Base-by-base conservation (phyloP, 2,888 invertebrate species). In the Mythimna lalbum region DNA sequence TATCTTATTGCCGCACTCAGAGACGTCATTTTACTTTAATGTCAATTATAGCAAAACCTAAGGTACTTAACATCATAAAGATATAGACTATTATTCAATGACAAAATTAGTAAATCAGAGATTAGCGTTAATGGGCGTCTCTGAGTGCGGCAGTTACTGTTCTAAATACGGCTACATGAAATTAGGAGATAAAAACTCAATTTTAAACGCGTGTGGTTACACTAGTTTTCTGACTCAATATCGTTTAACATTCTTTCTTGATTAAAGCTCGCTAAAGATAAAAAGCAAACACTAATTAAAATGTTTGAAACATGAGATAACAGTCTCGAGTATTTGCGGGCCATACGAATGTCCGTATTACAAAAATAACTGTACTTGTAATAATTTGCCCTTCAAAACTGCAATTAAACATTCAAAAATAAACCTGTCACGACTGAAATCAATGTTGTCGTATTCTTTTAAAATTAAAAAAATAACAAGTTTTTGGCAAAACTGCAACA, bases 401-500 rank as follows among this genome's bases (percentile, higher is more conserved):
- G 43, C 57, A 56, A 62, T 56, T 27, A 21, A 19, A 49, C 21
- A 69, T 60, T 69, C 23, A 4, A 33, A 77, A 65, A 81, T 62
- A 65, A 74, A 65, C 63, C 10, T n/a, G 55, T 55, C 73, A 67
- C 23, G 39, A 65, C 23, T 52, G 36, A 64, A 65, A 71, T 52
- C 27, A 69, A 66, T n/a, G 49, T 17, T 23, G 23, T 43, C 31
- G 57, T 72, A 62, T 55, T 47, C 47, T 69, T 43, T 61, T 27
- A 65, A n/a, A 57, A 14, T 61, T 17, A 31, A 49, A 72, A 72
- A 53, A 65, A 21, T 4, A 39, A 79, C 77, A 66, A 43, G 43
- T n/a, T 62, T 73, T 76, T 73, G 80, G 76, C 79, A 79, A 59
- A 53, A 69, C 61, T 72, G 62, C 77, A 79, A 80, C n/a, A 53